A percentile compares a stretch with the other conserved stretches of the same genome.
These are phyloP conservation scores for Drosophila orena DNA, from an alignment of 1,140 invertebrate species.

Conservation along the genomic window DNA sequence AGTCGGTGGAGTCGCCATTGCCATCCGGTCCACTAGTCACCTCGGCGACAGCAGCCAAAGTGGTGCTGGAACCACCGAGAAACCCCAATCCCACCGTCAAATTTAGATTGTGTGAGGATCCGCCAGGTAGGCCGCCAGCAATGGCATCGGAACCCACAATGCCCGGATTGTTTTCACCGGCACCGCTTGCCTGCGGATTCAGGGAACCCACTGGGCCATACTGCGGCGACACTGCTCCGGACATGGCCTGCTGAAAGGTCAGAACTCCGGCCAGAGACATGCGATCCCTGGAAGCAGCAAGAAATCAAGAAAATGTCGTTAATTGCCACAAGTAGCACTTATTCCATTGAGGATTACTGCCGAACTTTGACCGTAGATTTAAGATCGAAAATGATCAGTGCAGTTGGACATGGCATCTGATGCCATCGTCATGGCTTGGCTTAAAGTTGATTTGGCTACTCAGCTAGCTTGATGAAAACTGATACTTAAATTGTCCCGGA, in stretches of 20 bases:
- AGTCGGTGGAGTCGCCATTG: conserved; percentile 54
- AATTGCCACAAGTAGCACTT: no score
- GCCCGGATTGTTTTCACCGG: conserved; percentile 3
- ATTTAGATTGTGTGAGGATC: conserved; percentile 21
- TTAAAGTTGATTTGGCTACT: not conserved
- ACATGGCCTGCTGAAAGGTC: conserved; percentile 81
- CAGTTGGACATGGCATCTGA: no score
- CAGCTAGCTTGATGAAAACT: not conserved
- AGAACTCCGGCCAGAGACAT: conserved; percentile 64
- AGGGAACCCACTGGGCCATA: conserved; percentile 45
- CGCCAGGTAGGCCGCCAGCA: conserved; percentile 13
- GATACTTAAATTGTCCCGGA: not conserved
- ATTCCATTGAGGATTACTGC: no score
- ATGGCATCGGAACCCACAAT: not conserved
- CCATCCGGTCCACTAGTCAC: conserved; percentile 63
- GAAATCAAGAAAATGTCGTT: no score
- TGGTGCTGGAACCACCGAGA: conserved; percentile 52
- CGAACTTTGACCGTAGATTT: no score
- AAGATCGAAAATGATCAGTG: not conserved
- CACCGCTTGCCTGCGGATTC: not conserved
- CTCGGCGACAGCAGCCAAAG: conserved; percentile 65
- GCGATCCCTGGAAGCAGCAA: conserved; percentile 60
- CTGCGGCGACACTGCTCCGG: conserved; percentile 81
- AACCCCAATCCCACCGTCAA: conserved; percentile 32
- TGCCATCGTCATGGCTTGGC: not conserved